Evolutionary conservation across 2,113 vertebrate species (phyloP), one percentile per base, ranked within the genome.

Genomic region (Jaculus jaculus): DNA sequence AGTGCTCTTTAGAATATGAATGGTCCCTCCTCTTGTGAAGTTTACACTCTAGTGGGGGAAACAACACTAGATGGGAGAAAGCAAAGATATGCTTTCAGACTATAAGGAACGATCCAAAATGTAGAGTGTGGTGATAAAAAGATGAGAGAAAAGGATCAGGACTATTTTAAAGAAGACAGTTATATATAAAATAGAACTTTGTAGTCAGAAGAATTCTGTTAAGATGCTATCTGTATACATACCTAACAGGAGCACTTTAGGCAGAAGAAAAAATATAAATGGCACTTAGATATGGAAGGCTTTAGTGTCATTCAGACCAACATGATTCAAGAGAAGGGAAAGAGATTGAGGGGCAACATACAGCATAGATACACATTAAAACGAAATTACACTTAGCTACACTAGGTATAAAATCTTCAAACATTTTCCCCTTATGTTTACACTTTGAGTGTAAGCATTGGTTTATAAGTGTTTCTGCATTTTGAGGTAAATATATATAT

Each of bases 401-500:
- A 16, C 79, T 96, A 87, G 54, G 69, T 83, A 89, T 26, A 32
- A 65, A 89, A 66, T 5, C 0, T 17, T 23, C 30, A 77, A 2
- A 16, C 42, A 74, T 42, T 91, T 84, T 87, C 71, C 39, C 6
- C 15, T 9, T 37, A 21, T 65, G 74, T 20, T 89, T 21, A 73
- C 21, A 58, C 68, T 79, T 26, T 86, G 61, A 94, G 23, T 90
- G 83, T 30, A 42, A 78, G 68, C 17, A 34, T 51, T 94, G 24
- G 30, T 58, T 93, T 89, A 71, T 15, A 91, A 68, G 9, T 65
- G 15, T 12, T 87, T 94, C 79, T 82, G 37, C 9, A 90, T 72
- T 66, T 69, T 13, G 32, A 89, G 60, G 37, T 87, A 58, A n/a
- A n/a, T n/a, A n/a, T n/a, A n/a, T n/a, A n/a, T n/a, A n/a, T n/a